These are phyloP conservation scores for Pitta sordida DNA, from an alignment of 2,113 vertebrate genomes.

Conservation along the genomic window DNA sequence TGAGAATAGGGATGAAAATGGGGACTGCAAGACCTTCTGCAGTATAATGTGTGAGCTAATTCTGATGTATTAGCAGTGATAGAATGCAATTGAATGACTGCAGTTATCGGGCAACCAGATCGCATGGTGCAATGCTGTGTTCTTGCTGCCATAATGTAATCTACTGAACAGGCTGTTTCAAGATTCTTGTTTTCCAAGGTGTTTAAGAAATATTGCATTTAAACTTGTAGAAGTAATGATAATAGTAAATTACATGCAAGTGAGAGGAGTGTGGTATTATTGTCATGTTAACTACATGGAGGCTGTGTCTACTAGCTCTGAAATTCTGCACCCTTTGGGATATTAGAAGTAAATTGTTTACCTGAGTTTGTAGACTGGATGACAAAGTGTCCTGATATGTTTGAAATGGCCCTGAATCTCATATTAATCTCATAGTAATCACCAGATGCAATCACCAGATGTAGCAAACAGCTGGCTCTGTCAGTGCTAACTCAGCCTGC, in stretches of 20 bases:
- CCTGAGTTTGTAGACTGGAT: background rate
- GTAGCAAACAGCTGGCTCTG: background rate
- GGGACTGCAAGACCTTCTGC: background rate
- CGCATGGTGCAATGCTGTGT: background rate
- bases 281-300: background rate
- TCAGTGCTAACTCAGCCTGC: background rate
- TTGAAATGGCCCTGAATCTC: background rate
- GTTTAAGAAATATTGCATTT: background rate
- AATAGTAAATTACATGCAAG: background rate
- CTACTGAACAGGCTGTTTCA: background rate
- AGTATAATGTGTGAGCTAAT: background rate
- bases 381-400: background rate
- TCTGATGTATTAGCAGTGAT: background rate
- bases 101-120: background rate
- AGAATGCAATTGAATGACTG: background rate
- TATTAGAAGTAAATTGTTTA: background rate
- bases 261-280: rapidly evolving
- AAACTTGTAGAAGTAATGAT: background rate
- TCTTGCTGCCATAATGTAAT: background rate
- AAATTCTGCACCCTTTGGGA: background rate
- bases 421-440: background rate
- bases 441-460: background rate
- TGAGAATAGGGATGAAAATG: background rate
- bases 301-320: background rate
- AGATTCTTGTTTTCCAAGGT: background rate